Percentiles rank a stretch among this genome's conserved stretches.
Conservation (phyloP, 2,888 invertebrate genomes). For the Erynnis tages region DNA sequence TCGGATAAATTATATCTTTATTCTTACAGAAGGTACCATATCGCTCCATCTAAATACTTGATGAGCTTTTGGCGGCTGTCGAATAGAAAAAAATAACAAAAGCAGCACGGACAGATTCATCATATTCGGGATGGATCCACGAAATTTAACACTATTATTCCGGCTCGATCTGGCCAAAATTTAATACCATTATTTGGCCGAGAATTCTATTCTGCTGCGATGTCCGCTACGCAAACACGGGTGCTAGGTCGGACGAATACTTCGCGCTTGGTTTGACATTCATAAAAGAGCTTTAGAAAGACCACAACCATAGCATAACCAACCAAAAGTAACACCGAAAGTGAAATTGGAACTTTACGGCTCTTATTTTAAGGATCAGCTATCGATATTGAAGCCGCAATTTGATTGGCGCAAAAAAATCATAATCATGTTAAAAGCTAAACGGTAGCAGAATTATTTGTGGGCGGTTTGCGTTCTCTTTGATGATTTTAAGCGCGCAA, state of each 20-base stretch:
- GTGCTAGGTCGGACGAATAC: conserved; percentile 57
- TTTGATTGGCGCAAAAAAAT: conserved; percentile 44
- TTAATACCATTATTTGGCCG: conserved; percentile 66
- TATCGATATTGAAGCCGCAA: not conserved
- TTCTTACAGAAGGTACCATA: no score
- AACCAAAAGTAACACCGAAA: not conserved
- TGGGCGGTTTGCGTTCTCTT: conserved; percentile 52
- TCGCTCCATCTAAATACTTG: conserved; percentile 2
- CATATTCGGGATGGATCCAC: conserved; percentile 63
- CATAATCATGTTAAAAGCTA: conserved; percentile 66
- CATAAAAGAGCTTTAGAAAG: conserved; percentile 59
- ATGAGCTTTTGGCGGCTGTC: not conserved
- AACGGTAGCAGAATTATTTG: conserved; percentile 69
- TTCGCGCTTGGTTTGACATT: conserved; percentile 69
- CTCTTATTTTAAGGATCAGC: conserved; percentile 25
- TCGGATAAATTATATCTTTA: not conserved
- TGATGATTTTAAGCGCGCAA: conserved; percentile 34
- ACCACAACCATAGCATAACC: conserved; percentile 36
- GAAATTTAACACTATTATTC: conserved; percentile 78
- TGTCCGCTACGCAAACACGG: conserved; percentile 74
- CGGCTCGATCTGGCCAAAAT: conserved; percentile 55
- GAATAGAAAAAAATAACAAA: conserved; percentile 42
- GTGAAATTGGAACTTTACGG: conserved; percentile 38
- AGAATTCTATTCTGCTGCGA: conserved; percentile 51
- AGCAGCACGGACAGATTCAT: conserved; percentile 67